Base-by-base conservation (phyloP, 2,888 invertebrate species). In the Nemoura dubitans region DNA sequence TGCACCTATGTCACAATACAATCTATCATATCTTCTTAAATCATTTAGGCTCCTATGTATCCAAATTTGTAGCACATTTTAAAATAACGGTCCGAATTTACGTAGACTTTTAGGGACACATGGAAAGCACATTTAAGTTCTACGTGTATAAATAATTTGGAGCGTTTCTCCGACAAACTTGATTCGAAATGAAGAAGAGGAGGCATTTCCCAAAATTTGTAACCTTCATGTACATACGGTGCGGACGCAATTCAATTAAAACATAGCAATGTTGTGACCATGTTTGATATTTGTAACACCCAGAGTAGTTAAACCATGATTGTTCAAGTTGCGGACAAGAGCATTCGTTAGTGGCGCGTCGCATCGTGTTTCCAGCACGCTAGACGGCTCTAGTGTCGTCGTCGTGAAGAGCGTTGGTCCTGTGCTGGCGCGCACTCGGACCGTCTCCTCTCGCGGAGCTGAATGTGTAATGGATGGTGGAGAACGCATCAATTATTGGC, bases 401-500 rank as follows among this genome's bases (percentile, higher is more conserved):
- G 78, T 26, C 26, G 78, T 78, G 10, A 27, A 78, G 26, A 25
- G n/a, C 76, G 5, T 76, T 21, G n/a, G 26, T 21, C 76, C 76
- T 76, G 14, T 59, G 59, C 59, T 59, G 16, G 59, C 21, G 59
- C 21, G 59, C 59, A 7, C 36, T 36, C 59, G 1, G 21, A 1
- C 59, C 59, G 59, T 21, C 59, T 59, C 59, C 59, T 7, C 81
- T 81, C 29, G n/a, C n/a, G 30, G 29, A 7, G 81, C 30, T 81
- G 81, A 27, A 81, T 81, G 81, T 81, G 81, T 7, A 81, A 81
- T 81, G 30, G 81, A 81, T n/a, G 81, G 29, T n/a, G 30, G 30
- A 14, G 81, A 81, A 30, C 81, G 28, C 78, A 81, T 81, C 81
- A 81, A 81, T 81, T 81, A 81, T 81, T 81, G 81, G 81, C 81